phyloP scores from a whole-genome alignment of 30 jellyfish, hydroid and myxozoan species.

The Nemopilema nomurai region DNA sequence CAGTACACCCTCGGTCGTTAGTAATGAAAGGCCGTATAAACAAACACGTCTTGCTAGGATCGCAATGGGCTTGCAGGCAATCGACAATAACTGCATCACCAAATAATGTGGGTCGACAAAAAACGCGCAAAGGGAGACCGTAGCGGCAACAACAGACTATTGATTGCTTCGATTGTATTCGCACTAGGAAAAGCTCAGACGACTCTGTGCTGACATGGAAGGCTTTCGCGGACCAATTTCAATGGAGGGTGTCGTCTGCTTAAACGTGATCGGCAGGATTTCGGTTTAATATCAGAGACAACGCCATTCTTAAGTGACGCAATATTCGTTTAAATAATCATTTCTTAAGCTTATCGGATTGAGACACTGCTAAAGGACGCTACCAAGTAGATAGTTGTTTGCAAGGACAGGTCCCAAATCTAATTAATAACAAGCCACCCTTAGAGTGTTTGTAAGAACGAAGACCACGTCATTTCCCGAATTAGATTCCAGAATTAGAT shows the following conservation, averaged over 20 bases:
- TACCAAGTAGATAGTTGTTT: neutral
- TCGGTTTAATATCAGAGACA: neutral
- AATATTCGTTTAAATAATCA: neutral
- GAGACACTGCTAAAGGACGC: neutral
- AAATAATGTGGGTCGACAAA: neutral
- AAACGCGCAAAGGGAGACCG: no score
- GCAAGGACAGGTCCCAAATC: neutral
- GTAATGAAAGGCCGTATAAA: neutral
- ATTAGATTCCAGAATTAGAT: neutral
- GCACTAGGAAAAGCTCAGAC: no score
- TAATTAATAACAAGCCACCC: neutral
- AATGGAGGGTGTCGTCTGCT: neutral
- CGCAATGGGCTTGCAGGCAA: neutral
- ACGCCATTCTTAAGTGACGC: neutral
- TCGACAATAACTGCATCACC: neutral
- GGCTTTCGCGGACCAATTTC: no score
- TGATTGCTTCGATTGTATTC: no score
- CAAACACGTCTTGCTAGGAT: neutral
- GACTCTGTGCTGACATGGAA: no score
- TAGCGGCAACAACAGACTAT: no score
- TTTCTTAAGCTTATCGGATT: neutral
- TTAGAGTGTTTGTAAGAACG: neutral
- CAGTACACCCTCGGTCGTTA: neutral
- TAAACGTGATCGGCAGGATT: neutral
- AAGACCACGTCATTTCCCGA: neutral